phyloP scores from a whole-genome alignment of 1,140 invertebrate species.

The Oreohelix idahoensis region DNA sequence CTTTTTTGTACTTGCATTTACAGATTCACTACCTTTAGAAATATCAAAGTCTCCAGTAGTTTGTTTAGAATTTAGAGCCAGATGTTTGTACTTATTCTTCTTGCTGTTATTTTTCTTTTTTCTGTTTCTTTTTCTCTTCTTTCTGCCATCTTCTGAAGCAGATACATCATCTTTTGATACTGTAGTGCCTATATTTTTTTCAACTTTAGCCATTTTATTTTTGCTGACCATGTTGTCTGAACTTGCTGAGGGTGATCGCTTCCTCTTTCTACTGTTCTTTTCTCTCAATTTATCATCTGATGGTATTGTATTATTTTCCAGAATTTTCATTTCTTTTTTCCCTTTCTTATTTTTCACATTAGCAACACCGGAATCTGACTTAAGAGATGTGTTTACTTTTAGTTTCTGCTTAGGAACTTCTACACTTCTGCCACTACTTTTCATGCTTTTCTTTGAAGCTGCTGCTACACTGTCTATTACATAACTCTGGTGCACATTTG shows the following conservation, averaged over 20 bases:
- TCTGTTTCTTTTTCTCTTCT: constrained; percentile 37
- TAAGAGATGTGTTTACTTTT: background rate
- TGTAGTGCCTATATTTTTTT: background rate
- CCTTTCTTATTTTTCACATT: constrained; percentile 3
- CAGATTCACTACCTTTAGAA: background rate
- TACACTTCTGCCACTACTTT: background rate
- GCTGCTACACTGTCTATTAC: background rate
- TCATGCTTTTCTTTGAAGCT: background rate
- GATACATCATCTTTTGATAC: background rate
- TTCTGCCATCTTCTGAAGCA: background rate
- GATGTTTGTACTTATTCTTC: constrained; percentile 55
- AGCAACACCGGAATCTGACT: background rate
- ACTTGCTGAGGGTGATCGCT: constrained; percentile 11
- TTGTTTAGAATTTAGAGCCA: constrained; percentile 39
- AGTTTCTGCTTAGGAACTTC: background rate
- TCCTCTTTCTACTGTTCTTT: constrained; percentile 5
- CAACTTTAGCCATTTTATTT: constrained; percentile 10
- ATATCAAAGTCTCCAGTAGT: background rate
- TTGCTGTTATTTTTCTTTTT: constrained; percentile 50
- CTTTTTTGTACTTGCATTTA: background rate
- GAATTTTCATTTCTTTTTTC: constrained; percentile 1
- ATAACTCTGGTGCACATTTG: background rate
- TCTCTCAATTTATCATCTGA: background rate
- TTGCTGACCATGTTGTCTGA: background rate
- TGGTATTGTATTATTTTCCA: background rate